Evolutionary conservation across 2,113 vertebrate species (phyloP).

Genomic region (Cyprinus carpio): DNA sequence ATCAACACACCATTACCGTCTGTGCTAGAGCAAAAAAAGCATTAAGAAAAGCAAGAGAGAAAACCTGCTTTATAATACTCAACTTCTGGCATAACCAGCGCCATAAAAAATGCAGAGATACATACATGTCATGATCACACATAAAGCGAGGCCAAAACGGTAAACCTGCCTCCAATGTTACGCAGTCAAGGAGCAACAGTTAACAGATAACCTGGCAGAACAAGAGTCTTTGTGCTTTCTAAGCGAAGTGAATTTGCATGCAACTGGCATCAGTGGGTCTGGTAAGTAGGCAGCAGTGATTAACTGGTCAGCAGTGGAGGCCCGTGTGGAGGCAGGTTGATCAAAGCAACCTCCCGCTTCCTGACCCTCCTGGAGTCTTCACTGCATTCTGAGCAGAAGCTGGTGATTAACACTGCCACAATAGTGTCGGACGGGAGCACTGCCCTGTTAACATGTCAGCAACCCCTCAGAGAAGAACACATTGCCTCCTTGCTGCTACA

Average conservation of each 20-base stretch:
- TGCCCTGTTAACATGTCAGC: conserved; percentile 57
- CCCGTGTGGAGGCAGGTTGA: conserved; percentile 74
- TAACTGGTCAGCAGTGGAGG: conserved; percentile 72
- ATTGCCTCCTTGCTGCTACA: neutral
- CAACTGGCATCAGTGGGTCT: conserved; percentile 64
- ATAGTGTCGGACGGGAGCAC: conserved; percentile 55
- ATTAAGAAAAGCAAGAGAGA: neutral
- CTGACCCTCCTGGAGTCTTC: conserved; percentile 62
- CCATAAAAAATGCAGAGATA: conserved; percentile 35
- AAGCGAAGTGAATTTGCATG: conserved; percentile 75
- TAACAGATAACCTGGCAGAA: conserved; percentile 14
- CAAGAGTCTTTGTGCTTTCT: conserved; percentile 31
- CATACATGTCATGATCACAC: conserved; percentile 28
- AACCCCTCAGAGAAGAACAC: conserved; percentile 60
- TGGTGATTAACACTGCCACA: conserved; percentile 73
- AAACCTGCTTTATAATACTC: conserved; percentile 41
- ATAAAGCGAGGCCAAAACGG: neutral
- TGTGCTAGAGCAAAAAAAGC: conserved; percentile 27
- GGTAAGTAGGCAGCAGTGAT: conserved; percentile 83
- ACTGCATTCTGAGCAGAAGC: conserved; percentile 72
- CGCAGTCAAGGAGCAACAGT: conserved; percentile 23
- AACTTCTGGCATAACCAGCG: conserved; percentile 39
- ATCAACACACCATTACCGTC: conserved; percentile 60
- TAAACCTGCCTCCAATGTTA: conserved; percentile 18
- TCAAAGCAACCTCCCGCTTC: conserved; percentile 57